Base-by-base conservation (phyloP, 2,888 invertebrate species). In the Caenorhabditis doughertyi region DNA sequence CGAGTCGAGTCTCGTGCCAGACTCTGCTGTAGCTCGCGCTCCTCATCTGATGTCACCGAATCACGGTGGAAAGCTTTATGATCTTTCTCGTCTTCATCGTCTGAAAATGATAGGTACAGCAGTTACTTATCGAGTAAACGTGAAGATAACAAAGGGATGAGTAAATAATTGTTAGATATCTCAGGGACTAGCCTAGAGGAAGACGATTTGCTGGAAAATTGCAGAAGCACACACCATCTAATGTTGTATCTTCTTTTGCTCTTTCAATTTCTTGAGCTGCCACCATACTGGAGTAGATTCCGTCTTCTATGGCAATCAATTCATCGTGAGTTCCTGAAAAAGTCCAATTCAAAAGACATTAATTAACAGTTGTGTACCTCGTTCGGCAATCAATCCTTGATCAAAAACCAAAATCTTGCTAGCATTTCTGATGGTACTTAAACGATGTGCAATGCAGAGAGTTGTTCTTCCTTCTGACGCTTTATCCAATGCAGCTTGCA, bases 401-500 rank as follows among this genome's bases (percentile, higher is more conserved):
- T 92, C 91, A 70, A 93, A 91, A 3, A 92, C 92, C 58, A 92
- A 90, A 67, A 93, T 93, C 49, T 91, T 88, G 86, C 93, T 93
- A 13, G 84, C 93, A 29, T 92, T 93, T 86, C 92, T 90, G 47
- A 93, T 92, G 5, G 93, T 93, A 21, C 93, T 93, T 79, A 93
- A 87, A 25, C 93, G 91, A 83, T 92, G 92, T 25, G 93, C 93
- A 42, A 93, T 91, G 2, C 92, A 91, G 51, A 93, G 87, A 0
- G 93, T 93, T 0, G 93, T 93, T 76, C 93, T 87, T 18, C 92
- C 87, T 49, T 88, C 23, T 2, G 72, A 64, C 9, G 84, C 93
- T 89, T 93, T 95, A 76, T 94, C 93, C 9, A 94, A 89, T 18
- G 93, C 96, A n/a, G 94, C 94, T 92, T 96, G 96, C 0, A 97